Evolutionary conservation across 2,113 vertebrate genomes (phyloP).

Genomic region (Sphaerodactylus townsendi): DNA sequence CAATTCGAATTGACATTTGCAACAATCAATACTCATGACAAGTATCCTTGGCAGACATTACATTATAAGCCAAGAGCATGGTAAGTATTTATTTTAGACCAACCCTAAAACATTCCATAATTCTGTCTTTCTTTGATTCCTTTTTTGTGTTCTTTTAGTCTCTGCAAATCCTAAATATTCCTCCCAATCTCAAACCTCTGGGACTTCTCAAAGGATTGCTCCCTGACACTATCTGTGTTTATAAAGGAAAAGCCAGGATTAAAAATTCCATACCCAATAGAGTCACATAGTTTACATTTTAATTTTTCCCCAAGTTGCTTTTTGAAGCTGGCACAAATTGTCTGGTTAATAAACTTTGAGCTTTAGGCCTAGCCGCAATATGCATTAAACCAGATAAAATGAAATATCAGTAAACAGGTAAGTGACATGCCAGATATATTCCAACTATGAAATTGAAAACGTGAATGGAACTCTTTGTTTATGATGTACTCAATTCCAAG

Average conservation of each 20-base stretch:
- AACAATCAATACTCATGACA: too few relatives aligned
- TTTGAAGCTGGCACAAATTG: background rate
- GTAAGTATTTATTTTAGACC: too few relatives aligned
- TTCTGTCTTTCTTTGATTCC: too few relatives aligned
- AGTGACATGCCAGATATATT: conserved; percentile 29
- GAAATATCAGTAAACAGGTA: conserved; percentile 10
- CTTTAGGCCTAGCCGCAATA: background rate
- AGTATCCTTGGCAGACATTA: too few relatives aligned
- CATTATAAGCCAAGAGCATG: too few relatives aligned
- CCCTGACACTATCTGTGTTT: background rate
- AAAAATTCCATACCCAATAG: background rate
- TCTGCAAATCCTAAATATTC: background rate
- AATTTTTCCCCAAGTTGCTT: conserved; percentile 6
- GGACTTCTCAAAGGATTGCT: background rate
- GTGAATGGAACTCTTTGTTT: conserved; percentile 48
- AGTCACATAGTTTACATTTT: background rate
- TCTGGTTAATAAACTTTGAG: conserved; percentile 31
- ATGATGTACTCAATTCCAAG: conserved; percentile 35
- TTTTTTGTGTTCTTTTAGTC: background rate
- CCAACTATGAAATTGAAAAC: conserved; percentile 54
- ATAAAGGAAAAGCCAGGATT: background rate
- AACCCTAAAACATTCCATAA: too few relatives aligned
- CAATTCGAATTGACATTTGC: too few relatives aligned
- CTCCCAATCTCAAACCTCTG: background rate
- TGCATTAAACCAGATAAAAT: conserved; percentile 31